Percentiles rank a stretch among this genome's conserved stretches.
phyloP scores from a whole-genome alignment of 30 jellyfish, hydroid and myxozoan species.

The Hydractinia symbiolongicarpus region DNA sequence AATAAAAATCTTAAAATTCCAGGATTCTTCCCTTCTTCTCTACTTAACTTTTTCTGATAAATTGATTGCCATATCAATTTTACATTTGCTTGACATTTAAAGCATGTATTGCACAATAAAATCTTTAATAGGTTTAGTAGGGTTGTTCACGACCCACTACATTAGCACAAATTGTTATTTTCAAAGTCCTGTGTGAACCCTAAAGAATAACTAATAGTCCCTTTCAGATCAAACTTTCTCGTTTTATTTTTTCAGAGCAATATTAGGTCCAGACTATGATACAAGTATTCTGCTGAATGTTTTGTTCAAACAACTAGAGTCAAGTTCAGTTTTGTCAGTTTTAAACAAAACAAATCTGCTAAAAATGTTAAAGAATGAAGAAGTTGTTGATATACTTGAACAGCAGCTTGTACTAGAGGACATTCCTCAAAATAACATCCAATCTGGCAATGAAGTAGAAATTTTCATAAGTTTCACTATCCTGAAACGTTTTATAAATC shows the following conservation, averaged over 20 bases:
- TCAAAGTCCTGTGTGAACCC: too few species aligned
- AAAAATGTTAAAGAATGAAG: slow-evolving; percentile 31
- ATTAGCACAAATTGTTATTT: too few species aligned
- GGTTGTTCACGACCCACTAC: too few species aligned
- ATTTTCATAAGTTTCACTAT: slow-evolving; percentile 41
- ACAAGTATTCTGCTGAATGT: slow-evolving; percentile 6
- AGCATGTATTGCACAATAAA: too few species aligned
- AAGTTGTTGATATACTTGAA: slow-evolving; percentile 34
- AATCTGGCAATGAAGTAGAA: slow-evolving; percentile 23
- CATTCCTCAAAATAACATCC: background rate
- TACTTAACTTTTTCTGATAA: too few species aligned
- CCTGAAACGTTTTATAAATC: slow-evolving; percentile 16
- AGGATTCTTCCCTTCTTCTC: too few species aligned
- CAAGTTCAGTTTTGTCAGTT: slow-evolving; percentile 42
- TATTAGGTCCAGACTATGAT: background rate
- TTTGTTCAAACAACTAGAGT: slow-evolving; percentile 48
- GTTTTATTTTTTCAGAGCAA: slow-evolving; percentile 12
- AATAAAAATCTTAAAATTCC: too few species aligned
- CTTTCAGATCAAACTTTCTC: too few species aligned
- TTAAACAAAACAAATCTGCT: slow-evolving; percentile 48
- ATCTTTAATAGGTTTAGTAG: too few species aligned
- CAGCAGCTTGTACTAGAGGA: slow-evolving; percentile 35
- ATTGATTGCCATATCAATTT: too few species aligned
- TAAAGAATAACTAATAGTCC: too few species aligned
- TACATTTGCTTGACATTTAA: too few species aligned